Evolutionary conservation across 2,797 vertebrate species (phyloP), one percentile per base, ranked within the genome.

Genomic region (Clangula hyemalis): DNA sequence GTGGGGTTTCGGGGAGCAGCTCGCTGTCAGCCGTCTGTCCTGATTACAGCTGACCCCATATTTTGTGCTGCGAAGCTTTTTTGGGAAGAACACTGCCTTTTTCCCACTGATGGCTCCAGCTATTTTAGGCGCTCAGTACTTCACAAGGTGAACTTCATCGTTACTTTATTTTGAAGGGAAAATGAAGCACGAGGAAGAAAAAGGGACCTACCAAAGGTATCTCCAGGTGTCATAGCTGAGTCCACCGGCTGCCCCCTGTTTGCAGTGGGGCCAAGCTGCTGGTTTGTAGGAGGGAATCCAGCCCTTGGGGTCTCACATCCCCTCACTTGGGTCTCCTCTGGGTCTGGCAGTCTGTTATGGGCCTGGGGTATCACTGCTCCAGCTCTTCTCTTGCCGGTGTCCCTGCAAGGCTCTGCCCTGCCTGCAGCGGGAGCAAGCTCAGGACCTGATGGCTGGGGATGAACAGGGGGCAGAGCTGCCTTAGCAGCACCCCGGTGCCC

Each of bases 91-190:
- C 56, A 58, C 13, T 68, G 47, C 8, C 49, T 74, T 87, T 88
- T 77, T 34, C 43, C 47, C 4, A 0, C 4, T 30, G 62, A 41
- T 72, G 65, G 61, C 57, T 75, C 62, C 13, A 32, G 56, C 69
- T 88, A 66, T 69, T 62, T 69, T 68, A 70, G 36, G 85, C 47
- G 70, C 32, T 9, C 51, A 41, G 24, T 49, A 53, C 38, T 89
- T 87, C 58, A 61, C 49, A 69, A 41, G 32, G 58, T 54, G 32
- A 93, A 83, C 22, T 45, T 92, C 1, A 0, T 75, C 69, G 77
- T 45, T 58, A 41, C 18, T 61, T 95, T 51, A 86, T 85, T 94
- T 64, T 72, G 69, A 47, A 77, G 57, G 61, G 85, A 57, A 87
- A 92, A 65, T 51, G 19, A 94, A 90, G 28, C 82, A 34, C 27